Base-by-base conservation (phyloP, 2,888 invertebrate genomes). In the Entomobrya multifasciata region DNA sequence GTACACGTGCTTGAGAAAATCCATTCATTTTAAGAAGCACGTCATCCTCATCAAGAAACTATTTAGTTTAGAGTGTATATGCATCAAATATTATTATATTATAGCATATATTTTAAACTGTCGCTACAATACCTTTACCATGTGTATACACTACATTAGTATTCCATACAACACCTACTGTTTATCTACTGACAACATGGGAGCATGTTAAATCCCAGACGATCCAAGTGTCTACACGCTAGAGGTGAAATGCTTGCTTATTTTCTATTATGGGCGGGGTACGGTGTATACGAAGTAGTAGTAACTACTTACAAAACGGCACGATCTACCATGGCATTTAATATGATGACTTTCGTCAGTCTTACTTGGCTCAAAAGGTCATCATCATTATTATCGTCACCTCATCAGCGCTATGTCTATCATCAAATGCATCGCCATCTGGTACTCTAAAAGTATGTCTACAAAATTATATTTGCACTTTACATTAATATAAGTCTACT, bases 351-450 rank as follows among this genome's bases (percentile, higher is more conserved):
- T 67, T 79, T 79, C 52, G 65, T 79, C 79, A 79, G 79, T 79
- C 79, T 65, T 79, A 30, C 47, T 79, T 79, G 79, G 79, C 65
- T 79, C 67, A 79, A 78, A n/a, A 78, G 65, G 79, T 79, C 79
- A 79, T 79, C 79, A 79, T 49, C 25, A 78, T 41, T 57, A 57
- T 57, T 25, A 25, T 25, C 57, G 25, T 57, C 57, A 57, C 22
- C n/a, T n/a, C n/a, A 36, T 65, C 36, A 30, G 36, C 41, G n/a
- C 36, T 22, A 47, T 25, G 47, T 44, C 70, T 70, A 70, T 70
- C 70, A 44, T 22, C 70, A 44, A n/a, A n/a, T 22, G 44, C 15
- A 70, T 44, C 44, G 4, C 70, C 41, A 44, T 62, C 62, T 57
- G 57, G 57, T 22, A 25, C 25, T 49, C 22, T 49, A 25, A 10